A percentile compares a stretch with the other conserved stretches of the same genome.
These are phyloP conservation scores for Enteromius unitaeniatus DNA, from an alignment of 2,797 vertebrate genomes.

Conservation along the genomic window DNA sequence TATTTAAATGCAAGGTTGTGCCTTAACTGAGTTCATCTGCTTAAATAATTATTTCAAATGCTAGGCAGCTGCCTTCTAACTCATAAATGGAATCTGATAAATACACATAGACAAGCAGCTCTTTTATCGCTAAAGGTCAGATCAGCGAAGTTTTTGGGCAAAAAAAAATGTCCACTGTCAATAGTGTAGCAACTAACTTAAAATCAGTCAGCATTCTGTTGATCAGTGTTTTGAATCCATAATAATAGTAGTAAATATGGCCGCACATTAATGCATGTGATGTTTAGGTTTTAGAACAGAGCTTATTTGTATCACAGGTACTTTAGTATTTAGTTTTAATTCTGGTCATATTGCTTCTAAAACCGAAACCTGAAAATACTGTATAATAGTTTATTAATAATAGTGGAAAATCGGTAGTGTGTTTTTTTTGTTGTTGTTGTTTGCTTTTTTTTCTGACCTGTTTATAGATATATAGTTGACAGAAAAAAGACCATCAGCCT, in stretches of 20 bases:
- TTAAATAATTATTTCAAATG: neutral
- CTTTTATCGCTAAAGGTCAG: neutral
- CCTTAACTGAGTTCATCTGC: slow-evolving; percentile 47
- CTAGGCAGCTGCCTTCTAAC: neutral
- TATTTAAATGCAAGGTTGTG: slow-evolving; percentile 40
- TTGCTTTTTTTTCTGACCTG: neutral
- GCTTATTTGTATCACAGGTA: neutral
- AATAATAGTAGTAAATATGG: neutral
- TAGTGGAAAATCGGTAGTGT: neutral
- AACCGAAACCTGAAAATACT: neutral
- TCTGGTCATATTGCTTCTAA: neutral
- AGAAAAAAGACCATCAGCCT: neutral
- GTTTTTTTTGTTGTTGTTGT: neutral
- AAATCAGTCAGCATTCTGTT: neutral
- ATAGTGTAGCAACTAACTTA: neutral
- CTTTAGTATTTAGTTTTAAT: neutral
- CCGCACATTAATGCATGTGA: neutral
- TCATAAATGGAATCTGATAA: neutral
- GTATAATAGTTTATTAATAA: neutral
- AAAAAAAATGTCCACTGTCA: neutral
- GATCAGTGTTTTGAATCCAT: neutral
- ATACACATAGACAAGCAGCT: neutral
- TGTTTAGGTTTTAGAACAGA: neutral
- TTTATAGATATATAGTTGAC: slow-evolving; percentile 16
- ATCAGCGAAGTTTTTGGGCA: neutral